phyloP scores from a whole-genome alignment of 2,888 invertebrate genomes.

The Nephrocerus scutellatus region DNA sequence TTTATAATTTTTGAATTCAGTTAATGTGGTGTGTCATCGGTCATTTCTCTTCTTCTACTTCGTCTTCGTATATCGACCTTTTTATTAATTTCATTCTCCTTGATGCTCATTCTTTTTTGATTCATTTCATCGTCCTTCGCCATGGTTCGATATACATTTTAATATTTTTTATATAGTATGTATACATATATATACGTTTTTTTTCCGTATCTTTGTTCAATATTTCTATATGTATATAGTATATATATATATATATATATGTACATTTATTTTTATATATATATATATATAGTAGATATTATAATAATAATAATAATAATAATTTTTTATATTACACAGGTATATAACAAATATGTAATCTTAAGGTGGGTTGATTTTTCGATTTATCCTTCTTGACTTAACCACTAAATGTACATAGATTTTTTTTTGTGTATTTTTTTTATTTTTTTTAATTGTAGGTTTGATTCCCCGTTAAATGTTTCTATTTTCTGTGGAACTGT shows the following conservation, averaged over 20 bases:
- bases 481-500: too few relatives aligned
- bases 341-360: slow-evolving; percentile 45
- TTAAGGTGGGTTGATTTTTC: slow-evolving; percentile 44
- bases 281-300: background rate
- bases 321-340: slow-evolving; percentile 32
- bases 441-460: slow-evolving; percentile 3
- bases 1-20: slow-evolving; percentile 7
- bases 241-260: slow-evolving; percentile 10
- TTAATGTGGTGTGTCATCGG: slow-evolving; percentile 18
- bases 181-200: background rate
- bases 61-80: background rate
- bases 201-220: background rate
- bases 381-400: slow-evolving; percentile 26
- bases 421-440: slow-evolving; percentile 6
- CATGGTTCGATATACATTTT: background rate
- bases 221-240: slow-evolving; percentile 2
- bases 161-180: slow-evolving; percentile 2
- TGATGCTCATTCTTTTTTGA: slow-evolving; percentile 3
- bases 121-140: background rate
- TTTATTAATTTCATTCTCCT: slow-evolving; percentile 5
- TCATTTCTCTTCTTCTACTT: slow-evolving; percentile 14
- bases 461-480: too few relatives aligned
- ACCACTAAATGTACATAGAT: slow-evolving; percentile 5
- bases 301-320: slow-evolving; percentile 15
- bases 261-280: slow-evolving; percentile 5